Conservation (phyloP, 2,797 vertebrate genomes). For the Poecilia wingei region DNA sequence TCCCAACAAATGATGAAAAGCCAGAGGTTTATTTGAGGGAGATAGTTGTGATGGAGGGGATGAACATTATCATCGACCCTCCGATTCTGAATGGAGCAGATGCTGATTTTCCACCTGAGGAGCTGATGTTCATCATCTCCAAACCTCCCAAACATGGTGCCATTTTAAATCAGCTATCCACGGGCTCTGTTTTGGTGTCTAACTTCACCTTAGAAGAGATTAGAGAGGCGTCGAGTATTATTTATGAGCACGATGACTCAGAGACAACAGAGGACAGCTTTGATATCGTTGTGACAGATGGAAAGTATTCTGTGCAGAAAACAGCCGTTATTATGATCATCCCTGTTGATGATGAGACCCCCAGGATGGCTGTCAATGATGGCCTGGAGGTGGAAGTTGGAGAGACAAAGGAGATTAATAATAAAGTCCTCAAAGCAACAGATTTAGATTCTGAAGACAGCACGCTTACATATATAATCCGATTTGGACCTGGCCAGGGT, state of each 20-base stretch:
- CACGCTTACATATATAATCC: constrained; percentile 83
- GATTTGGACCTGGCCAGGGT: constrained; percentile 88
- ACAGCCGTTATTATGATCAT: constrained; percentile 85
- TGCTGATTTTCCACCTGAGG: constrained; percentile 85
- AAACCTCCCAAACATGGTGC: constrained; percentile 87
- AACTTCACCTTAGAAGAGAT: constrained; percentile 93
- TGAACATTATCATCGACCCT: constrained; percentile 90
- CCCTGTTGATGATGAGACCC: constrained; percentile 93
- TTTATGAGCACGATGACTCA: constrained; percentile 95
- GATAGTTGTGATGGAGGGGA: constrained; percentile 95
- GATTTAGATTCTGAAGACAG: constrained; percentile 95
- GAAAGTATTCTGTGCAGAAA: constrained; percentile 85
- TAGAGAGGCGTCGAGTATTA: constrained; percentile 89
- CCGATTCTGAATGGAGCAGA: constrained; percentile 89
- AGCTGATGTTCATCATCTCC: constrained; percentile 86
- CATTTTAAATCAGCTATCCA: constrained; percentile 88
- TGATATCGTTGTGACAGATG: constrained; percentile 88
- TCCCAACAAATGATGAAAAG: constrained; percentile 90
- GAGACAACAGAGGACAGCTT: constrained; percentile 93
- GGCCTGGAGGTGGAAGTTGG: constrained; percentile 91
- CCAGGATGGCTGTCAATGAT: constrained; percentile 91
- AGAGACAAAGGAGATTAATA: constrained; percentile 87
- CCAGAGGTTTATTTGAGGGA: constrained; percentile 90
- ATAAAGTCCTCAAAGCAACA: constrained; percentile 88
- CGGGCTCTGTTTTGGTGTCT: constrained; percentile 85